Conservation (phyloP, 2,888 invertebrate species). For the Cryptosula pallasiana region DNA sequence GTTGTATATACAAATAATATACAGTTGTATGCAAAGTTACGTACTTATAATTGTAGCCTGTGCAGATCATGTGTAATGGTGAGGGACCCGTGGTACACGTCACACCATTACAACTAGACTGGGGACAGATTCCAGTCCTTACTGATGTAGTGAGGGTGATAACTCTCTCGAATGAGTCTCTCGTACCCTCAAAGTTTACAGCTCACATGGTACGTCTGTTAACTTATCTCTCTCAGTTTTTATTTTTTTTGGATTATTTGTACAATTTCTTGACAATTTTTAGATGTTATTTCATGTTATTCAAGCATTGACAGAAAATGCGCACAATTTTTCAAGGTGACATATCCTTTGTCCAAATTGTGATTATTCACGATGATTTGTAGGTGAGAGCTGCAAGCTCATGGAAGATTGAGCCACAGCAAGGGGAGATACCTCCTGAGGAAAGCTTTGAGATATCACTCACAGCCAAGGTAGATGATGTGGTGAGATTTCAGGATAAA, state of each 20-base stretch:
- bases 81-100: slow-evolving; percentile 65
- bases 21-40: no score
- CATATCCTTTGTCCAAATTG: no score
- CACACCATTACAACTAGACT: slow-evolving; percentile 61
- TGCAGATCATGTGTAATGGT: slow-evolving; percentile 54
- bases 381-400: slow-evolving; percentile 45
- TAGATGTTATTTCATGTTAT: no score
- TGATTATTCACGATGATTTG: no score
- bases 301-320: no score
- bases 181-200: slow-evolving; percentile 62
- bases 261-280: no score
- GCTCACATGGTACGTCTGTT: slow-evolving; percentile 58
- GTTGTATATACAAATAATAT: no score
- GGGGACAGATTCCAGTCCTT: slow-evolving; percentile 63
- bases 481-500: slow-evolving; percentile 52
- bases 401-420: slow-evolving; percentile 45
- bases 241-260: no score
- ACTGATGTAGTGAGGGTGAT: slow-evolving; percentile 57
- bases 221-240: no score
- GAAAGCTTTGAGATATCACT: slow-evolving; percentile 41
- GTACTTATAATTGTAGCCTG: slow-evolving; percentile 43
- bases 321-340: no score
- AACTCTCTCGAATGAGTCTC: slow-evolving; percentile 65
- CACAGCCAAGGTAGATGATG: slow-evolving; percentile 48
- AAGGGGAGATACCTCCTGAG: slow-evolving; percentile 49